These are phyloP conservation scores for Clusia tigrina DNA, from an alignment of 2,888 invertebrate genomes.

Conservation along the genomic window DNA sequence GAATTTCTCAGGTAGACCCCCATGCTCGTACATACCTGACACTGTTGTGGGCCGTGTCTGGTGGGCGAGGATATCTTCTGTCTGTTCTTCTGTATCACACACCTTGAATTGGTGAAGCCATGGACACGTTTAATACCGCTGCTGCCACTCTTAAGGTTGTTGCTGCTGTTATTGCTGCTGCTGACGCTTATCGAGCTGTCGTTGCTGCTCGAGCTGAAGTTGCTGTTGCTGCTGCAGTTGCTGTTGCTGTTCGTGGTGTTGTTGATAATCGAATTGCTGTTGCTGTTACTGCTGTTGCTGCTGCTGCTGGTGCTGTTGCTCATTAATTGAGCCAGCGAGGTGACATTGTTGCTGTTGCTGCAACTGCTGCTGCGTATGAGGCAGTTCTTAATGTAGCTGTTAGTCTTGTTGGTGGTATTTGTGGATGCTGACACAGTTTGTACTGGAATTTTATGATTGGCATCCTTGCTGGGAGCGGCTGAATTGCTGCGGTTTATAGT, in stretches of 20 bases:
- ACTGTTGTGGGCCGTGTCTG: conserved; percentile 89
- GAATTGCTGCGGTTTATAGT: conserved; percentile 28
- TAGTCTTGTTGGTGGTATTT: conserved; percentile 46
- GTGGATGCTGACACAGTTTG: conserved; percentile 43
- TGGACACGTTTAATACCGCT: conserved; percentile 48
- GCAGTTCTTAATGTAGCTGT: conserved; percentile 58
- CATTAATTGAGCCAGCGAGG: conserved; percentile 58
- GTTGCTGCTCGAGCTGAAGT: conserved; percentile 48
- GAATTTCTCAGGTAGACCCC: no score
- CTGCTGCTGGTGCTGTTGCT: conserved; percentile 56
- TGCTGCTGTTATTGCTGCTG: conserved; percentile 46
- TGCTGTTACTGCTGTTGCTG: conserved; percentile 39
- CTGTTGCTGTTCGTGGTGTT: conserved; percentile 49
- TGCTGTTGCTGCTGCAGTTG: conserved; percentile 50
- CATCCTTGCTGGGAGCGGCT: conserved; percentile 25
- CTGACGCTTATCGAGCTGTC: conserved; percentile 42
- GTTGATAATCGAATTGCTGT: conserved; percentile 41
- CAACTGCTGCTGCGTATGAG: conserved; percentile 59
- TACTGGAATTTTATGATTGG: conserved; percentile 25
- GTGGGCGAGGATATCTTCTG: conserved; percentile 90
- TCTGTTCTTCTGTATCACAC: conserved; percentile 72
- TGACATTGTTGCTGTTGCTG: conserved; percentile 59
- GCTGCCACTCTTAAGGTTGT: conserved; percentile 36
- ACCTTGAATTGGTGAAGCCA: conserved; percentile 48
- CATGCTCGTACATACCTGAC: conserved; percentile 81